Evolutionary conservation across 2,888 invertebrate genomes (phyloP), one percentile per base, ranked within the genome.

Genomic region (Podotricha telesiphe): DNA sequence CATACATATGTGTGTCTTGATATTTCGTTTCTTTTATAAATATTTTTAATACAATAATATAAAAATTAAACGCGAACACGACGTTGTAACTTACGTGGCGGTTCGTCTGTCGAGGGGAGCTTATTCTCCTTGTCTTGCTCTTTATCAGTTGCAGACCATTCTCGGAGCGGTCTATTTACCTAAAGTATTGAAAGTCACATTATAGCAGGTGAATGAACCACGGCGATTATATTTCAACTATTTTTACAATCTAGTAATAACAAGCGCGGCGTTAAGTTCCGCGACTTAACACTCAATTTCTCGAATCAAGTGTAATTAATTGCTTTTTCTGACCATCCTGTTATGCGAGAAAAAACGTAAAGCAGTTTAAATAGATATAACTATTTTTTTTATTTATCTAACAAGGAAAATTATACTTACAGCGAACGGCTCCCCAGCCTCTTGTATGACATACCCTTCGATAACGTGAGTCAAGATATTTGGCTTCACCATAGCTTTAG

Each of bases 391-490:
- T 10, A 2, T n/a, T n/a, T n/a, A n/a, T n/a, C n/a, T n/a, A n/a
- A n/a, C n/a, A 47, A 17, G 11, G n/a, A 51, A 17, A 55, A 70
- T 20, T 53, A 73, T 73, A 86, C 94, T 96, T 63, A 98, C 97
- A 68, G 97, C 97, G 82, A 98, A 98, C 0, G 98, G 98, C 87
- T 97, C 97, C 1, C 96, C 96, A 0, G 97, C 98, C 93, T 99
- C 99, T 85, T 98, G 98, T 76, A 99, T 99, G 8, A 99, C 97
- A 86, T 98, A 99, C 64, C 98, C 99, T 85, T 98, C 99, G 73
- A 99, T 99, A 28, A 99, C 98, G 85, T 99, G 99, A 0, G 99
- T 99, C 64, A 99, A 92, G 8, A 99, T 97, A 83, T 98, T 98
- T 0, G 98, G 98, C 85, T 98, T 98, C 15, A 98, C 98, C 95